phyloP scores from a whole-genome alignment of 2,888 invertebrate species.

The Sericinus montela region DNA sequence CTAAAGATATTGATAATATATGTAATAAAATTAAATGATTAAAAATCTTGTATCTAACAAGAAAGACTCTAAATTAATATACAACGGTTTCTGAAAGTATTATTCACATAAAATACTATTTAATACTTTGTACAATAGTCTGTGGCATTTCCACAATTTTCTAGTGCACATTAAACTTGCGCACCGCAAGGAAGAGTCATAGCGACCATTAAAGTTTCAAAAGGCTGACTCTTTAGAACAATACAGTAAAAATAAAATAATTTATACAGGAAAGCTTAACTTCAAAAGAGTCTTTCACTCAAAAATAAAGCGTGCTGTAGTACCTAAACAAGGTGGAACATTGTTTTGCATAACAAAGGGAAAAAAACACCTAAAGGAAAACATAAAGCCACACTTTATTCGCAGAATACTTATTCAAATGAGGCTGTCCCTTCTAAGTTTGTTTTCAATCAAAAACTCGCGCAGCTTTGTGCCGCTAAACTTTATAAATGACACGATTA shows the following conservation, averaged over 20 bases:
- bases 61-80: too few relatives aligned
- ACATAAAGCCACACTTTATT: constrained; percentile 80
- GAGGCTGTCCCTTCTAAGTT: constrained; percentile 80
- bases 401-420: constrained; percentile 80
- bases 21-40: too few relatives aligned
- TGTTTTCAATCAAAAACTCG: constrained; percentile 80
- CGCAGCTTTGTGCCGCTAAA: constrained; percentile 77
- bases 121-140: constrained; percentile 11
- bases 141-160: constrained; percentile 12
- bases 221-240: constrained; percentile 69
- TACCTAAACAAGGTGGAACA: constrained; percentile 80
- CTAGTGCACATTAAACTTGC: constrained; percentile 53
- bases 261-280: constrained; percentile 78
- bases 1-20: too few relatives aligned
- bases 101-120: constrained; percentile 1
- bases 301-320: constrained; percentile 79
- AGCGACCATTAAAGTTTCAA: constrained; percentile 67
- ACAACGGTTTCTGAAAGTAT: neutral
- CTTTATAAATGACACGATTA: constrained; percentile 80
- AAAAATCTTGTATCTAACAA: too few relatives aligned
- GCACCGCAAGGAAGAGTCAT: constrained; percentile 54
- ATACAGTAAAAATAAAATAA: constrained; percentile 77
- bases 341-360: constrained; percentile 79
- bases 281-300: constrained; percentile 79
- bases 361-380: constrained; percentile 78